Evolutionary conservation across 2,888 invertebrate genomes (phyloP), one percentile per base, ranked within the genome.

Genomic region (Drosophila mettleri): DNA sequence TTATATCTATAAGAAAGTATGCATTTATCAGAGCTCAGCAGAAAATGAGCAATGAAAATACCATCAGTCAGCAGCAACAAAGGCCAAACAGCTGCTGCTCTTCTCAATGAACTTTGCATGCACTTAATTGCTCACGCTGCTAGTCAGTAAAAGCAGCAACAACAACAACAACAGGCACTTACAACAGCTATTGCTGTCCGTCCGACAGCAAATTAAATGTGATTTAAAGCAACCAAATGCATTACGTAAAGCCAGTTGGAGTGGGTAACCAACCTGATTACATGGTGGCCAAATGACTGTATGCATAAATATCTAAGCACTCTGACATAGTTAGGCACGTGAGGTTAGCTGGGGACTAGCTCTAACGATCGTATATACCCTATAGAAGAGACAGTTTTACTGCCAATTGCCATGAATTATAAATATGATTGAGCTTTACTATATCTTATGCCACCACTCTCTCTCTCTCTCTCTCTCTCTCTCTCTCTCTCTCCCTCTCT

Each of bases 71-170:
- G 54, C 48, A 45, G 41, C 55, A 52, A 45, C 52, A 57, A 59
- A 20, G 48, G 48, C 46, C 54, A 38, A 52, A 33, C 68, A 67
- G 65, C 65, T 62, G 79, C 52, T 57, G 61, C 57, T 72, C 62
- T 73, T 73, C 65, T 73, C 69, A 78, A 78, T 74, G 63, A 78
- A 78, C 78, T 81, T 78, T 78, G 78, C 82, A 78, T 78, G 78
- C 71, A 82, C 65, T 82, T 78, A 78, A 78, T 78, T 79, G 80
- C 80, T 68, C 55, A 69, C 46, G 51, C 66, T 66, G 48, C 54
- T 54, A 52, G 38, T 34, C 61, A 58, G 20, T 33, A 18, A 38
- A 27, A 18, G 24, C 31, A 59, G 24, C 46, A 52, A 29, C 46
- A 53, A 22, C 29, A 53, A 16, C 24, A 36, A 29, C 33, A 41